phyloP scores from a whole-genome alignment of 1,140 invertebrate species.

The Apis florea region DNA sequence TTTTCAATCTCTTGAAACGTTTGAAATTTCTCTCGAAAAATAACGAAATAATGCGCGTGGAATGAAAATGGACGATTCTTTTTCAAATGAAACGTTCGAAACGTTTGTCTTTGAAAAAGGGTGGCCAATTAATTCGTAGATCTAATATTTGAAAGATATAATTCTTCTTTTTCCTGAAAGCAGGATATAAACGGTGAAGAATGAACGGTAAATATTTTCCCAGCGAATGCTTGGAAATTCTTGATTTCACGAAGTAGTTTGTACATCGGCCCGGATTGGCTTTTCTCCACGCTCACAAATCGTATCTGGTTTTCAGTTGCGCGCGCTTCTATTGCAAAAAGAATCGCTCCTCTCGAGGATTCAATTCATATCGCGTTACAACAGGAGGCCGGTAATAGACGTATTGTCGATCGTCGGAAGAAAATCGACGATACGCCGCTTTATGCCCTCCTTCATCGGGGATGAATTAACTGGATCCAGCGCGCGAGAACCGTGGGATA shows the following conservation, averaged over 20 bases:
- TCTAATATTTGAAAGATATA: too few species aligned
- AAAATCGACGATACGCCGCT: constrained; percentile 12
- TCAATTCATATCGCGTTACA: neutral
- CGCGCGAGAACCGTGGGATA: neutral
- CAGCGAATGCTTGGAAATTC: neutral
- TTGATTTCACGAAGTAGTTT: neutral
- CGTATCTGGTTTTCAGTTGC: neutral
- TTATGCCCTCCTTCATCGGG: neutral
- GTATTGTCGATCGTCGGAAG: constrained; percentile 16
- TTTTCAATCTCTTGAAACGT: too few species aligned
- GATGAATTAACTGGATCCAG: constrained; percentile 14
- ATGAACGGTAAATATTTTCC: neutral
- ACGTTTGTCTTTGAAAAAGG: too few species aligned
- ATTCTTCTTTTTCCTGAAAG: too few species aligned
- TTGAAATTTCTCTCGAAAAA: too few species aligned
- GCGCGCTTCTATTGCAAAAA: neutral
- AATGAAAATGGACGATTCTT: too few species aligned
- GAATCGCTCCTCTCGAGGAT: neutral
- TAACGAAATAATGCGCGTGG: too few species aligned
- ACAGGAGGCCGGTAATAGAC: neutral
- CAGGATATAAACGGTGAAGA: too few species aligned
- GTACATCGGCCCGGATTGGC: neutral
- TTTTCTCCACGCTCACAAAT: neutral
- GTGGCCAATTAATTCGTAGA: too few species aligned
- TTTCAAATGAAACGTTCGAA: too few species aligned